These are phyloP conservation scores for Diogma glabrata DNA, from an alignment of 2,888 invertebrate genomes.

Conservation along the genomic window DNA sequence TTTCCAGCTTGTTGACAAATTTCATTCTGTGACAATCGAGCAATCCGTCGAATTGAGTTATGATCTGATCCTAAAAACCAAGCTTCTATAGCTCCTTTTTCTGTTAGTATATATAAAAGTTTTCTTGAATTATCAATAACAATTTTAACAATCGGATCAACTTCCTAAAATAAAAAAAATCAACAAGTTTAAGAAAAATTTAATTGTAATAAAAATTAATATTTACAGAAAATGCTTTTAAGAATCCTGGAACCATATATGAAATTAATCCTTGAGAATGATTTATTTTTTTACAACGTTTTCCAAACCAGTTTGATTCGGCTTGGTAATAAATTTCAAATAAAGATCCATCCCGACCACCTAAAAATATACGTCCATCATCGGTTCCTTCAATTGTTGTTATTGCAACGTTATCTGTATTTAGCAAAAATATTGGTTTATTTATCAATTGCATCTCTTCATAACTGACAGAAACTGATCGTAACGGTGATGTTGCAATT, in stretches of 20 bases:
- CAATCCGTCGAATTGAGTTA: constrained; percentile 55
- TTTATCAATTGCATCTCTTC: constrained; percentile 84
- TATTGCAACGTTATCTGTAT: constrained; percentile 80
- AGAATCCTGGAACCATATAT: constrained; percentile 78
- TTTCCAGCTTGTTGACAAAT: constrained; percentile 65
- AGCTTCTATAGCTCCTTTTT: constrained; percentile 77
- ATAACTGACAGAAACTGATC: constrained; percentile 23
- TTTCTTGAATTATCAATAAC: constrained; percentile 79
- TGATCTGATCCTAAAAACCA: constrained; percentile 81
- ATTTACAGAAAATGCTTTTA: constrained; percentile 61
- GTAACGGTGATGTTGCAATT: constrained; percentile 25
- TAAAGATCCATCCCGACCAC: constrained; percentile 86
- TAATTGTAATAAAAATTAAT: constrained; percentile 21
- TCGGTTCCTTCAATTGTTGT: constrained; percentile 69
- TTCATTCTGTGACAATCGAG: constrained; percentile 59
- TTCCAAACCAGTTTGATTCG: constrained; percentile 86
- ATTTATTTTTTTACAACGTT: constrained; percentile 89
- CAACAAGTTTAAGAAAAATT: background rate
- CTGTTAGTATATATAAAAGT: constrained; percentile 80
- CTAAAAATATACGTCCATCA: constrained; percentile 85
- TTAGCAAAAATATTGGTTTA: constrained; percentile 86
- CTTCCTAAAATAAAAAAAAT: constrained; percentile 65
- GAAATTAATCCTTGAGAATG: constrained; percentile 82
- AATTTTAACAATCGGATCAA: constrained; percentile 82
- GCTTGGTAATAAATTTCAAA: constrained; percentile 94